These are phyloP conservation scores for Agrochola litura DNA, from an alignment of 2,888 invertebrate species.

Conservation along the genomic window DNA sequence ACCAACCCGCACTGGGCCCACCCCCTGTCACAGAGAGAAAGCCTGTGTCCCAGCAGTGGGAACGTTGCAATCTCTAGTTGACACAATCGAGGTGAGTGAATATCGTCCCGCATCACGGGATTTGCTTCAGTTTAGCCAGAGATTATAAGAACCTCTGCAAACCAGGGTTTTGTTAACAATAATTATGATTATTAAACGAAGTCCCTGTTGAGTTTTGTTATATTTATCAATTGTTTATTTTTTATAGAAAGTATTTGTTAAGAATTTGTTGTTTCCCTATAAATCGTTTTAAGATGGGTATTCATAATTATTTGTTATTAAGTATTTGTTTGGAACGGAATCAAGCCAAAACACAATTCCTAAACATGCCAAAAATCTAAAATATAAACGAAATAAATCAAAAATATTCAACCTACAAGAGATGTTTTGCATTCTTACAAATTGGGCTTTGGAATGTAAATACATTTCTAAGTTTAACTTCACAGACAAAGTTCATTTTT, in stretches of 20 bases:
- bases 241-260: slow-evolving; percentile 18
- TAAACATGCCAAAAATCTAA: not conserved
- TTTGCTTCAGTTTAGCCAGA: not conserved
- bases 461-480: not conserved
- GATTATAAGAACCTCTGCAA: not conserved
- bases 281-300: not conserved
- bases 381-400: not conserved
- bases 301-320: not conserved
- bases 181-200: no score
- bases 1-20: no score
- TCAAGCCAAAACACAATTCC: not conserved
- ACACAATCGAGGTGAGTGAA: not conserved
- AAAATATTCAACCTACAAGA: not conserved
- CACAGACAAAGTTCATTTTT: not conserved
- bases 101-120: not conserved
- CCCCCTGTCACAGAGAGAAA: no score
- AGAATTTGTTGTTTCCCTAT: slow-evolving; percentile 10
- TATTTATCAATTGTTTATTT: not conserved
- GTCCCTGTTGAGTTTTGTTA: slow-evolving; percentile 27
- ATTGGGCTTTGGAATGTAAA: slow-evolving; percentile 1
- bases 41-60: no score
- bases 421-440: not conserved
- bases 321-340: not conserved
- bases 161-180: not conserved
- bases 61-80: not conserved